phyloP scores from a whole-genome alignment of 2,113 vertebrate species.

The Chroicocephalus ridibundus region DNA sequence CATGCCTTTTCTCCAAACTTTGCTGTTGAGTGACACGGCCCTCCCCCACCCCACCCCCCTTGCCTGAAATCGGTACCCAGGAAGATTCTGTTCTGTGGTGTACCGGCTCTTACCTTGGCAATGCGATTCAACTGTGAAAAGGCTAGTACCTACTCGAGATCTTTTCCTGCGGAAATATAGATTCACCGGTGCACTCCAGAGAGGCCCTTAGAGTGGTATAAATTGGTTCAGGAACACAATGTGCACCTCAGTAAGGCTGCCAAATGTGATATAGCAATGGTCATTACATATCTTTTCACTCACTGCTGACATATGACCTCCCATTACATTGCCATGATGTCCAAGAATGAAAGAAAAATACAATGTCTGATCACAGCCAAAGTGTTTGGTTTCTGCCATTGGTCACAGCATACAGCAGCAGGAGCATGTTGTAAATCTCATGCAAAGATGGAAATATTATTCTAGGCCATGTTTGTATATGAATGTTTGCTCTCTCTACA shows the following conservation, averaged over 20 bases:
- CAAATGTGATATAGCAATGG: neutral
- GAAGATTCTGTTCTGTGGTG: neutral
- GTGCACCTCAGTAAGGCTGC: neutral
- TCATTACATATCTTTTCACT: neutral
- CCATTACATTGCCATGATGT: neutral
- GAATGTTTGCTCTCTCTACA: neutral
- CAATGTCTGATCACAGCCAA: neutral
- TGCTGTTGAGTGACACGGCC: neutral
- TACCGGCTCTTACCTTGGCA: neutral
- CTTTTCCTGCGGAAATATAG: neutral
- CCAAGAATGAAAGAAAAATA: neutral
- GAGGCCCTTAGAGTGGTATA: neutral
- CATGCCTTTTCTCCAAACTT: neutral
- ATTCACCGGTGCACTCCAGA: neutral
- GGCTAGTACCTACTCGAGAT: neutral
- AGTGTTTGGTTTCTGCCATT: neutral
- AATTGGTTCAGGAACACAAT: neutral
- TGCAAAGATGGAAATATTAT: neutral
- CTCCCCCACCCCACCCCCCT: fast-evolving
- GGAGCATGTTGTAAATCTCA: neutral
- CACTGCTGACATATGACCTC: neutral
- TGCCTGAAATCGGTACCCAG: neutral
- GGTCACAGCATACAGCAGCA: neutral
- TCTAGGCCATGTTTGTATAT: neutral
- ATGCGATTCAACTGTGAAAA: neutral